Conservation (phyloP, 2,888 invertebrate genomes). For the Rhodophaea formosa region DNA sequence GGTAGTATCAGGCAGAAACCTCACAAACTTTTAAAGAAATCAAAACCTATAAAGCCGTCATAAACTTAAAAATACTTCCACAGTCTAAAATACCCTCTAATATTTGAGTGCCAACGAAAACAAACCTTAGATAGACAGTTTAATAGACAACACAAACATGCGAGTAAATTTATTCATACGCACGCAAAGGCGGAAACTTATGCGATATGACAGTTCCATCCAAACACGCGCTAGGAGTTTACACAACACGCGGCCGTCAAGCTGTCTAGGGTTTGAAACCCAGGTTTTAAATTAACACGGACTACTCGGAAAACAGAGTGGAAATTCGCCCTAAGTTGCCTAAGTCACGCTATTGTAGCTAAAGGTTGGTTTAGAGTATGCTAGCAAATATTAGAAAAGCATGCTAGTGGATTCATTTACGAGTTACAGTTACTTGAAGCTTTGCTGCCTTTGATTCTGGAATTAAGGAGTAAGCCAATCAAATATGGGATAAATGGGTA, state of each 20-base stretch:
- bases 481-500: no score
- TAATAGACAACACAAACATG: background rate
- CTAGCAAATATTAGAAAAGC: background rate
- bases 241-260: conserved; percentile 63
- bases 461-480: no score
- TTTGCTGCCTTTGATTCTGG: no score
- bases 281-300: conserved; percentile 68
- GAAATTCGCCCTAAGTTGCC: conserved; percentile 52
- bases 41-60: no score
- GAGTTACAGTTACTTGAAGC: background rate
- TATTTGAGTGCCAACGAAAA: background rate
- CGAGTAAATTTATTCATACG: background rate
- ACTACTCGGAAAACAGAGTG: conserved; percentile 54
- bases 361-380: background rate
- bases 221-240: conserved; percentile 14
- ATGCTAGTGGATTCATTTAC: background rate
- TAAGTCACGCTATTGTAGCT: conserved; percentile 51
- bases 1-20: no score
- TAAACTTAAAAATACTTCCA: background rate
- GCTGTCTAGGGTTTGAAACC: conserved; percentile 62
- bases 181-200: conserved; percentile 4
- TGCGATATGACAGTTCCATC: conserved; percentile 19
- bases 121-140: background rate
- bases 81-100: background rate
- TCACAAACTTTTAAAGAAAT: no score